Conservation (phyloP, 1,140 invertebrate genomes). For the Papilio polytes region DNA sequence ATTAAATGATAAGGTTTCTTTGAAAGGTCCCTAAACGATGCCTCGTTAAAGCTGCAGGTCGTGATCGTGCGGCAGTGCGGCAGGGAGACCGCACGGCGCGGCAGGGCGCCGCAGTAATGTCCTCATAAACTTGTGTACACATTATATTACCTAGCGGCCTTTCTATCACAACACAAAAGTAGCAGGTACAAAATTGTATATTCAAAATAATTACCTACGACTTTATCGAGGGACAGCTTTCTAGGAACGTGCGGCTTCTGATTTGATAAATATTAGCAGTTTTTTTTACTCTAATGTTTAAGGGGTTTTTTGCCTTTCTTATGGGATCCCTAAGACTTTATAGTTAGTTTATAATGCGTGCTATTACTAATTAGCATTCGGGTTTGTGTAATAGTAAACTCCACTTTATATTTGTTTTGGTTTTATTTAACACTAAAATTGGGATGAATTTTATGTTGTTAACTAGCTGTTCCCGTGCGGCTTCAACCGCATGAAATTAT, state of each 20-base stretch:
- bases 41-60: slow-evolving; percentile 20
- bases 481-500: no score
- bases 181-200: slow-evolving; percentile 30
- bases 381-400: not conserved
- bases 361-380: not conserved
- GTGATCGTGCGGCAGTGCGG: slow-evolving; percentile 15
- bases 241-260: not conserved
- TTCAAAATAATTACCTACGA: slow-evolving; percentile 29
- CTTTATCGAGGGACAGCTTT: not conserved
- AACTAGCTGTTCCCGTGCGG: no score
- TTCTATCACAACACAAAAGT: slow-evolving; percentile 5
- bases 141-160: slow-evolving; percentile 32
- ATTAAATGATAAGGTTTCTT: slow-evolving; percentile 28
- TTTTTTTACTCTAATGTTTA: not conserved
- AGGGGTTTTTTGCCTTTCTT: not conserved
- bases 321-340: not conserved
- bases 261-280: not conserved
- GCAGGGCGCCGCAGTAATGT: slow-evolving; percentile 16
- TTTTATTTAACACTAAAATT: no score
- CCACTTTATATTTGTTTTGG: no score
- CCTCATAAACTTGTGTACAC: slow-evolving; percentile 33
- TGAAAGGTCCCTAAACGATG: slow-evolving; percentile 18
- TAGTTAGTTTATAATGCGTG: not conserved
- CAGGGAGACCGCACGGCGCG: not conserved
- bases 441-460: no score